Conservation (phyloP, 2,797 vertebrate species). For the Danio tinwini region DNA sequence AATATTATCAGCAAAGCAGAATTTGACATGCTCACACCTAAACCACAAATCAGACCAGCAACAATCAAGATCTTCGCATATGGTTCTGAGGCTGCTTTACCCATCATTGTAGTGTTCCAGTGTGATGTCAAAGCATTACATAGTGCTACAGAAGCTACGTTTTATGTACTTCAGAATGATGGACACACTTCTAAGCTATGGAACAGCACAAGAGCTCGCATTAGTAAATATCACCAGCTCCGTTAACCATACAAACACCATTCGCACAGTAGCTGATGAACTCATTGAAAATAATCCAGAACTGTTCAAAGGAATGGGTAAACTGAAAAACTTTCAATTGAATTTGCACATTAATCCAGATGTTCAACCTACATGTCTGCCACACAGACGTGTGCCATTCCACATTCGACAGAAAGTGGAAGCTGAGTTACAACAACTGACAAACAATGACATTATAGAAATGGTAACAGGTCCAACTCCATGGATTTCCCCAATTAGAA, state of each 20-base stretch:
- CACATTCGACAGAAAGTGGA: conserved; percentile 47
- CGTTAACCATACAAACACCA: neutral
- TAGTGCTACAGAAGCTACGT: neutral
- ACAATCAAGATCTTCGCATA: too few species aligned
- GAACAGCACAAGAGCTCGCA: neutral
- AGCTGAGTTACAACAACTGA: conserved; percentile 31
- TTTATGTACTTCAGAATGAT: neutral
- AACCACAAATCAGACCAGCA: too few species aligned
- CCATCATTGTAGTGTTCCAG: neutral
- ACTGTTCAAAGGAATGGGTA: neutral
- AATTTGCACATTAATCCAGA: conserved; percentile 52
- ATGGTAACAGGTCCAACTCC: conserved; percentile 32
- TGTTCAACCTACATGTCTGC: conserved; percentile 29
- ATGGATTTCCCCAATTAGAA: conserved; percentile 54
- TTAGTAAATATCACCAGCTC: neutral
- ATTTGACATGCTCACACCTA: too few species aligned
- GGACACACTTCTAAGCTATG: neutral
- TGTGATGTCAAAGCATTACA: neutral
- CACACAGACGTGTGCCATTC: conserved; percentile 38
- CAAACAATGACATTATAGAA: conserved; percentile 52
- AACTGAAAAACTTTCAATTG: neutral
- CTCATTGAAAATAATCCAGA: neutral
- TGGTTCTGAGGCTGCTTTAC: too few species aligned
- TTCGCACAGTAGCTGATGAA: neutral
- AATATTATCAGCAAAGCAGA: too few species aligned